phyloP scores from a whole-genome alignment of 1,140 invertebrate species.

The Drosophila lacteicornis region DNA sequence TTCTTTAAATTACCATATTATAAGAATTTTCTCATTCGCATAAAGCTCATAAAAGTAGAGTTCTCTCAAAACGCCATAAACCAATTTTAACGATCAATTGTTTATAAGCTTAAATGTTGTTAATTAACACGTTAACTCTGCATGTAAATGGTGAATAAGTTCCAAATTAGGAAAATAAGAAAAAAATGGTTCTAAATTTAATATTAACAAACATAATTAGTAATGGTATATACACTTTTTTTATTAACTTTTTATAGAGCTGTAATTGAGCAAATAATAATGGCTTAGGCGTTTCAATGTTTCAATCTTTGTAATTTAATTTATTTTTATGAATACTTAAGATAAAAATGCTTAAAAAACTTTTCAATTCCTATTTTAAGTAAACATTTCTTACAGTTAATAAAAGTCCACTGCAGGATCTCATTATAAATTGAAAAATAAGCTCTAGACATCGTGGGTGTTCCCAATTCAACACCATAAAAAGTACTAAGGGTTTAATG shows the following conservation, averaged over 20 bases:
- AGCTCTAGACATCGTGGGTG: too few relatives aligned
- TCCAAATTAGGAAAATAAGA: background rate
- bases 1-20: background rate
- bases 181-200: background rate
- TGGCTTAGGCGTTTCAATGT: background rate
- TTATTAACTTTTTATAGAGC: too few relatives aligned
- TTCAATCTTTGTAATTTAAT: background rate
- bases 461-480: background rate
- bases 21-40: conserved; percentile 3
- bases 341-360: too few relatives aligned
- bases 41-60: background rate
- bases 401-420: background rate
- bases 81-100: conserved; percentile 2
- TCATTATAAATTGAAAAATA: background rate
- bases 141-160: background rate
- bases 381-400: too few relatives aligned
- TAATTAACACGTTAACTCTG: background rate
- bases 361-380: background rate
- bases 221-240: too few relatives aligned
- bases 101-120: conserved; percentile 6
- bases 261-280: background rate
- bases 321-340: background rate
- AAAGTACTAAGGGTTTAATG: background rate
- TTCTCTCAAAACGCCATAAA: conserved; percentile 6
- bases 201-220: background rate